phyloP scores from a whole-genome alignment of 2,113 vertebrate genomes.

The Oxyura jamaicensis region DNA sequence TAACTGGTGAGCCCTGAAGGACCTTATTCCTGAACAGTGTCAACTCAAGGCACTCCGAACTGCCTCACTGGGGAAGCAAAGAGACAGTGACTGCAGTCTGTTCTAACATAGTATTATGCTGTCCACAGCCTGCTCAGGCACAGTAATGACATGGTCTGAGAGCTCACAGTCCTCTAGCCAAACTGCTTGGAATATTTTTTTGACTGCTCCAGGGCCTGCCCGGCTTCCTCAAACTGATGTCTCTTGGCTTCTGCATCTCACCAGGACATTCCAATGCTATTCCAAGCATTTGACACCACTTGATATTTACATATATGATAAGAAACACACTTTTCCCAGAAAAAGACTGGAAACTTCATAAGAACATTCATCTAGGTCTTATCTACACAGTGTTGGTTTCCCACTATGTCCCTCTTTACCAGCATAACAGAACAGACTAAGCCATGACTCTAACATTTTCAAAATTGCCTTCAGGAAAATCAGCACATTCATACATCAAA shows the following conservation, averaged over 20 bases:
- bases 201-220: not conserved
- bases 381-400: not conserved
- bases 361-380: not conserved
- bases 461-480: not conserved
- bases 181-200: not conserved
- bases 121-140: not conserved
- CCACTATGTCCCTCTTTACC: not conserved
- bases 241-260: not conserved
- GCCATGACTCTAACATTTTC: not conserved
- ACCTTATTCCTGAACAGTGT: not conserved
- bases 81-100: not conserved
- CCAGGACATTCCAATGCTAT: not conserved
- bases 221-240: not conserved
- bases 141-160: rapidly evolving
- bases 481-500: not conserved
- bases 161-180: not conserved
- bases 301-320: not conserved
- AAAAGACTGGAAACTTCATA: not conserved
- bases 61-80: not conserved
- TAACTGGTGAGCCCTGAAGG: rapidly evolving
- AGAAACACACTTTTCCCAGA: not conserved
- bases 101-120: not conserved
- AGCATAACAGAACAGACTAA: not conserved
- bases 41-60: rapidly evolving
- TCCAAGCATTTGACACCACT: not conserved